A percentile compares a stretch with the other conserved stretches of the same genome.
Evolutionary conservation across 2,888 invertebrate genomes (phyloP).

Genomic region (Caenorhabditis parvicauda): DNA sequence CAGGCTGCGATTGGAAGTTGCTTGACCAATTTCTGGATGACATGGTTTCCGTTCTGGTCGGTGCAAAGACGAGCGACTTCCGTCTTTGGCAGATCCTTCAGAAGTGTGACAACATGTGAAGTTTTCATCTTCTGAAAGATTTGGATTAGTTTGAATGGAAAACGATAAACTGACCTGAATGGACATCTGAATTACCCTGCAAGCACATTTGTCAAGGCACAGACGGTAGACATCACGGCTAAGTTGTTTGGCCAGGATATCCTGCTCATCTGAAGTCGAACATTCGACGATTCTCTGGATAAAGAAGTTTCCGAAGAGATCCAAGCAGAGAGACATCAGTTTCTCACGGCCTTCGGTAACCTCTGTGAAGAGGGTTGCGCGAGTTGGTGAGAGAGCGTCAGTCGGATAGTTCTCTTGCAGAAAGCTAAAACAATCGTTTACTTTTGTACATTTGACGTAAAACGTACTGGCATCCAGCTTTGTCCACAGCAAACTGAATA

Average conservation of each 20-base stretch:
- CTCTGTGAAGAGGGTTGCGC: conserved; percentile 9
- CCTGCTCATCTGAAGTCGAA: conserved; percentile 14
- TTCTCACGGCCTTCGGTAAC: conserved; percentile 4
- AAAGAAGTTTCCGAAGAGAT: conserved; percentile 40
- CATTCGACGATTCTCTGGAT: conserved; percentile 30
- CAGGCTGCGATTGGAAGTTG: conserved; percentile 12
- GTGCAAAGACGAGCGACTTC: no score
- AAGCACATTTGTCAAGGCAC: conserved; percentile 44
- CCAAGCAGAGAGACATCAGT: conserved; percentile 13
- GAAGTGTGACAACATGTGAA: not conserved
- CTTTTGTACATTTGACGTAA: no score
- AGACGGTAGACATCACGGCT: conserved; percentile 17
- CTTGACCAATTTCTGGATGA: conserved; percentile 38
- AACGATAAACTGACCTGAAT: conserved; percentile 25
- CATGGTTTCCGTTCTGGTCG: conserved; percentile 50
- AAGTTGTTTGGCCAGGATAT: conserved; percentile 15
- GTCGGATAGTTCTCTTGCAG: conserved; percentile 9
- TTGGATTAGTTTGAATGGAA: no score
- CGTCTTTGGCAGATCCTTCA: conserved; percentile 9
- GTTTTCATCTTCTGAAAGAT: conserved; percentile 14
- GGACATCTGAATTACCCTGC: conserved; percentile 51
- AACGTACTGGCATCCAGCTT: conserved; percentile 34
- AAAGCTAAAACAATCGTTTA: conserved; percentile 9
- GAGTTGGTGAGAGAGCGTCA: conserved; percentile 2
- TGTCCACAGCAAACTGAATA: conserved; percentile 28